Evolutionary conservation across 2,888 invertebrate genomes (phyloP).

Genomic region (Zygogramma bicolorata): DNA sequence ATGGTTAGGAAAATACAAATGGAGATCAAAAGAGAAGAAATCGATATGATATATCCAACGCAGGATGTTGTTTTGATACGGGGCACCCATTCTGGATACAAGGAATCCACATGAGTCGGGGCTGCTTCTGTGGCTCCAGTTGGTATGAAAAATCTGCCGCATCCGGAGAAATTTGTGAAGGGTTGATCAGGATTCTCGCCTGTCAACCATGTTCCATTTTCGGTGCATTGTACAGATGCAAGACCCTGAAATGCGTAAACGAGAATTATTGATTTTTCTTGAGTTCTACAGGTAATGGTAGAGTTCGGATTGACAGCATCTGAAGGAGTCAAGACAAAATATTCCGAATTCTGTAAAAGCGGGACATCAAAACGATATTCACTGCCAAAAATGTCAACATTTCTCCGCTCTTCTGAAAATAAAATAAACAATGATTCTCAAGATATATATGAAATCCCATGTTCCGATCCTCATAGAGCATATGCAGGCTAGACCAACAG

Average conservation of each 20-base stretch:
- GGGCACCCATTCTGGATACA: constrained; percentile 68
- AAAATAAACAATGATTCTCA: no score
- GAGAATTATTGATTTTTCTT: no score
- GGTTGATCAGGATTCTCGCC: constrained; percentile 57
- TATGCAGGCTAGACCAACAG: no score
- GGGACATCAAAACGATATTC: no score
- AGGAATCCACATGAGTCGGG: constrained; percentile 12
- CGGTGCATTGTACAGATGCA: constrained; percentile 68
- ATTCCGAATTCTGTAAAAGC: no score
- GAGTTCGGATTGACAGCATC: no score
- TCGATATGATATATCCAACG: constrained; percentile 70
- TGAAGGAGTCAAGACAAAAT: no score
- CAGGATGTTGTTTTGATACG: constrained; percentile 69
- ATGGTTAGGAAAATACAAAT: constrained; percentile 69
- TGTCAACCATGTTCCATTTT: constrained; percentile 68
- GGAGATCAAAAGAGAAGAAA: constrained; percentile 68
- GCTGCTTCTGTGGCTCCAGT: constrained; percentile 9
- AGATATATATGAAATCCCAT: no score
- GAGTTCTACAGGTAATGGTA: no score
- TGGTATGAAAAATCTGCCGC: constrained; percentile 53
- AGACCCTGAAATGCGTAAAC: constrained; percentile 63
- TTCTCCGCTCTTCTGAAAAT: no score
- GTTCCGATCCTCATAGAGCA: no score
- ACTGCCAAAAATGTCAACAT: no score
- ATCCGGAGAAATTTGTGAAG: constrained; percentile 69